Evolutionary conservation across 2,888 invertebrate species (phyloP), one percentile per base, ranked within the genome.

Genomic region (Meloe dianella): DNA sequence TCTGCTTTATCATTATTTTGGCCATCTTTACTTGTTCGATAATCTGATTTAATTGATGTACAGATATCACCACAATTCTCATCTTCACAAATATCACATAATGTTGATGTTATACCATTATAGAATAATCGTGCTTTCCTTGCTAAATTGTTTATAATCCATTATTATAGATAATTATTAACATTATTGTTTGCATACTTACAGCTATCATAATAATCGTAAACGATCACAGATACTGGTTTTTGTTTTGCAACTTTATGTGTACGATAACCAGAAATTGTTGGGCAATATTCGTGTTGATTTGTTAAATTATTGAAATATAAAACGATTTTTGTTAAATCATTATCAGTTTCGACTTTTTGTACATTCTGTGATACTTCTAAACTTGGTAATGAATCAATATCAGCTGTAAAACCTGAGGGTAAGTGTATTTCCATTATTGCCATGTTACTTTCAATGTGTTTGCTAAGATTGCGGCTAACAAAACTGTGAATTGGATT

Each of bases 141-240:
- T 76, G 93, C 94, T 93, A 79, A n/a, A 79, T 77, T 10, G 61
- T 61, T 24, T 24, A 56, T n/a, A n/a, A n/a, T n/a, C n/a, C n/a
- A n/a, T n/a, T n/a, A n/a, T n/a, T n/a, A n/a, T 54, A 57, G 5
- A 56, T 59, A 6, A 64, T 27, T 58, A 47, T 20, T 20, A 38
- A 4, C 1, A n/a, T 38, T 38, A n/a, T n/a, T n/a, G n/a, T n/a
- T n/a, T n/a, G n/a, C n/a, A 62, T 72, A 87, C 91, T 89, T 81
- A 95, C 96, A 92, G 70, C 92, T 93, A 82, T 97, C 96, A 77
- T 96, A 97, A 76, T 97, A 94, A 81, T 98, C 97, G 74, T 91
- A 92, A 54, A 97, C 88, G 54, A 91, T 89, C 70, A 96, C 94
- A 74, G 93, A 89, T 27, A 93, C 95, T 9, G 96, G 92, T 68